Conservation (phyloP, 2,797 vertebrate genomes). For the Semotilus atromaculatus region DNA sequence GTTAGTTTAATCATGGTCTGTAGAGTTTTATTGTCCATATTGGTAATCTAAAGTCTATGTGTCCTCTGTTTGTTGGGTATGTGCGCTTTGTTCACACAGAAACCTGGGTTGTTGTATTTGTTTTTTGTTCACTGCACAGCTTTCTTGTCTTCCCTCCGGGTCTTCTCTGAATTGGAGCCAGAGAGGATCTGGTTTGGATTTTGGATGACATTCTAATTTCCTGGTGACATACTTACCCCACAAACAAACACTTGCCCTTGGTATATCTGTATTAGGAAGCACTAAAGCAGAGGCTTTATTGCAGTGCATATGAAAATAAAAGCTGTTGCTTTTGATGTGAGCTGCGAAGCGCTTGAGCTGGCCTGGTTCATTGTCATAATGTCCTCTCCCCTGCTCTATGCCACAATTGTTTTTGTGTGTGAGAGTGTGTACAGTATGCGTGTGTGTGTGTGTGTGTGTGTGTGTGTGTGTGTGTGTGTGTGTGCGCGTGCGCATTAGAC, state of each 20-base stretch:
- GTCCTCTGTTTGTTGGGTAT: background rate
- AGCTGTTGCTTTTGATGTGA: slow-evolving; percentile 30
- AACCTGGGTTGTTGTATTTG: background rate
- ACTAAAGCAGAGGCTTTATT: slow-evolving; percentile 11
- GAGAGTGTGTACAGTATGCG: background rate
- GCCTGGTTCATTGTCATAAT: slow-evolving; percentile 25
- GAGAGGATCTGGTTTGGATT: slow-evolving; percentile 12
- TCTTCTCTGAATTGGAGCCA: slow-evolving; percentile 6
- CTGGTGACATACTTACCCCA: slow-evolving; percentile 22
- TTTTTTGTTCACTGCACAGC: slow-evolving; percentile 1
- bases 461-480: too few relatives aligned
- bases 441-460: too few relatives aligned
- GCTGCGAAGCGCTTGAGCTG: background rate
- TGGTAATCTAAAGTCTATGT: slow-evolving; percentile 11
- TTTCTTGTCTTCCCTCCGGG: slow-evolving; percentile 14
- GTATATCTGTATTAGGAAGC: slow-evolving; percentile 20
- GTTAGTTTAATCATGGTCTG: slow-evolving; percentile 18
- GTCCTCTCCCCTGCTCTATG: slow-evolving; percentile 13
- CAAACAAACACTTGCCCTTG: slow-evolving; percentile 7
- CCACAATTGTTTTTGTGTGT: slow-evolving; percentile 7
- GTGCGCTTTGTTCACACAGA: background rate
- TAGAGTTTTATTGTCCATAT: slow-evolving; percentile 34
- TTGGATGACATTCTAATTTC: slow-evolving; percentile 39
- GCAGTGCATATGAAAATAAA: background rate
- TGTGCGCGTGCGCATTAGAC: background rate